Evolutionary conservation across 1,140 invertebrate species (phyloP).

Genomic region (Anoplophora glabripennis): DNA sequence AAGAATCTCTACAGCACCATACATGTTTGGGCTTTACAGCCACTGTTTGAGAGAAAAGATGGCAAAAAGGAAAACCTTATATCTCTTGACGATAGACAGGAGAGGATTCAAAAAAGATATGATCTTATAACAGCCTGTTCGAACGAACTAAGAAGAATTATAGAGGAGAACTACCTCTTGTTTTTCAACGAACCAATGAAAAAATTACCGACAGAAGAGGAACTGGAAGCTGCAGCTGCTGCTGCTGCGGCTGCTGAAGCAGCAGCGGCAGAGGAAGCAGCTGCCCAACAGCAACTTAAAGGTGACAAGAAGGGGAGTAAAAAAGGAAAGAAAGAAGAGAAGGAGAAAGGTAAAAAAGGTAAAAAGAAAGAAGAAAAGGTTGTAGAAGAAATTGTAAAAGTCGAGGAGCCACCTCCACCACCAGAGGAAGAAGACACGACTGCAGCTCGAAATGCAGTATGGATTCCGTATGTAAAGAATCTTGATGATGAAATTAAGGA

Average conservation of each 20-base stretch:
- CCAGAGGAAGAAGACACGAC: conserved; percentile 34
- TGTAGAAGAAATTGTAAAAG: conserved; percentile 12
- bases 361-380: conserved; percentile 15
- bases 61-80: conserved; percentile 60
- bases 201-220: conserved; percentile 3
- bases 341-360: conserved; percentile 14
- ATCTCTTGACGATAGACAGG: conserved; percentile 56
- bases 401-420: conserved; percentile 1
- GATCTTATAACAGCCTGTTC: conserved; percentile 56
- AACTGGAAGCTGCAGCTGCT: conserved; percentile 1
- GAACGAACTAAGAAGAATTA: conserved; percentile 55
- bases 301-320: conserved; percentile 19
- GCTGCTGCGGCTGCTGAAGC: neutral
- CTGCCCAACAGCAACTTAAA: conserved; percentile 6
- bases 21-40: conserved; percentile 64
- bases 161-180: conserved; percentile 64
- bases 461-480: conserved; percentile 64
- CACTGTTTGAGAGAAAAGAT: conserved; percentile 67
- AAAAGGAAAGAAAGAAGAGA: conserved; percentile 24
- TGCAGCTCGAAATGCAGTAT: conserved; percentile 42
- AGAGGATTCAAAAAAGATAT: conserved; percentile 56
- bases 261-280: conserved; percentile 1
- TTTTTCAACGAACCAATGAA: conserved; percentile 53
- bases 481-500: conserved; percentile 63
- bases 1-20: conserved; percentile 59